A percentile compares a stretch with the other conserved stretches of the same genome.
phyloP scores from a whole-genome alignment of 2,888 invertebrate species.

The Limnephilus lunatus region DNA sequence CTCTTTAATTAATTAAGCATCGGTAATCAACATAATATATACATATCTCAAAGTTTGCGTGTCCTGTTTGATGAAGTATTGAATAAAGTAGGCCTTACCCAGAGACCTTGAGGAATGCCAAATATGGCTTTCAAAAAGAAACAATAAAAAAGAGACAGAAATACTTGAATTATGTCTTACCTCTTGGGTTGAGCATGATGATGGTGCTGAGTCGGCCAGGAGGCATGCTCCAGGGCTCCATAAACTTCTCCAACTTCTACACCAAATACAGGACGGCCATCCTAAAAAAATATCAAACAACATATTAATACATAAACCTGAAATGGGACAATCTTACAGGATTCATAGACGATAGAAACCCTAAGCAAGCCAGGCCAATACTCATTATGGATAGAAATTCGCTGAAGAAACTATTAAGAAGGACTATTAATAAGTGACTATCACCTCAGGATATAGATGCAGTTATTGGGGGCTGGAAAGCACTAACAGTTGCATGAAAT shows the following conservation, averaged over 20 bases:
- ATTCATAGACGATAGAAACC: background rate
- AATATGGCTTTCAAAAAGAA: background rate
- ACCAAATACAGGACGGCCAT: constrained; percentile 64
- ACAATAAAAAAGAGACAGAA: background rate
- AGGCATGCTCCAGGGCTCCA: constrained; percentile 71
- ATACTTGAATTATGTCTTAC: constrained; percentile 29
- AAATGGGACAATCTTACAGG: background rate
- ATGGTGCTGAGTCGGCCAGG: constrained; percentile 63
- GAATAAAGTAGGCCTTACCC: background rate
- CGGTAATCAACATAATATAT: too few species aligned
- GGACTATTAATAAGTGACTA: too few species aligned
- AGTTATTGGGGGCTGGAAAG: too few species aligned
- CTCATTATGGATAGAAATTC: background rate
- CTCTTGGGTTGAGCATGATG: constrained; percentile 64
- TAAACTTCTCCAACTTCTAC: constrained; percentile 72
- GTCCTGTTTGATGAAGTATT: background rate
- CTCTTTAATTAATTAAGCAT: too few species aligned
- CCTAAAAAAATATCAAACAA: constrained; percentile 51
- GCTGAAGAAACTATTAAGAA: too few species aligned
- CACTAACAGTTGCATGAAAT: too few species aligned
- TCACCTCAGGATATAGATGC: too few species aligned
- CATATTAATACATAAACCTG: background rate
- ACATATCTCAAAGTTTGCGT: background rate
- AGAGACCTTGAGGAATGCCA: background rate
- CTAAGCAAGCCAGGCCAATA: background rate